Evolutionary conservation across 2,888 invertebrate genomes (phyloP).

Genomic region (Mythimna albipuncta): DNA sequence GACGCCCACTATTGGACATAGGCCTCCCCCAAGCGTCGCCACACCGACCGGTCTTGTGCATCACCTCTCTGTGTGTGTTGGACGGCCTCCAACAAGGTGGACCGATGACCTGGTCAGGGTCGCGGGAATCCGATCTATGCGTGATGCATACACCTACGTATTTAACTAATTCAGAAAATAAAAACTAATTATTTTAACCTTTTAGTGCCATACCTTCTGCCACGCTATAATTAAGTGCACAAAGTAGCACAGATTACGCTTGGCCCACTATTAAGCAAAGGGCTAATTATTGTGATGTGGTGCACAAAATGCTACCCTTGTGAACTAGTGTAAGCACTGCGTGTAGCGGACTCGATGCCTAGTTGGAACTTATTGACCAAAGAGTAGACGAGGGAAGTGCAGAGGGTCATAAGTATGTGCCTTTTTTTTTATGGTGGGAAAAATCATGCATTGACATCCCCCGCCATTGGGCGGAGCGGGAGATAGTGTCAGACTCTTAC

Average conservation of each 20-base stretch:
- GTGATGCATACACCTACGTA: too few relatives aligned
- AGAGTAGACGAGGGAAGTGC: conserved; percentile 34
- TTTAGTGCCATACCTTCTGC: conserved; percentile 15
- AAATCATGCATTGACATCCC: too few relatives aligned
- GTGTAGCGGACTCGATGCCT: conserved; percentile 69
- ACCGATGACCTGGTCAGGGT: too few relatives aligned
- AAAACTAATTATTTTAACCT: conserved; percentile 24
- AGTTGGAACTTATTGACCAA: conserved; percentile 66
- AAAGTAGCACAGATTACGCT: conserved; percentile 74
- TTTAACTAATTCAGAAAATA: conserved; percentile 8
- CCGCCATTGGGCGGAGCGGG: too few relatives aligned
- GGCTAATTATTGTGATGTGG: conserved; percentile 79
- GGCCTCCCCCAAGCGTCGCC: too few relatives aligned
- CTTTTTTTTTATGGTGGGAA: too few relatives aligned
- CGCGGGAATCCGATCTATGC: too few relatives aligned
- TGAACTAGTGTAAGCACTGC: conserved; percentile 70
- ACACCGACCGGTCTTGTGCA: too few relatives aligned
- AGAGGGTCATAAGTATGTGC: conserved; percentile 4
- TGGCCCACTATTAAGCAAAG: conserved; percentile 76
- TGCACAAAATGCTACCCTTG: conserved; percentile 80
- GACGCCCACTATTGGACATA: too few relatives aligned
- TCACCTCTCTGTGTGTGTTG: too few relatives aligned
- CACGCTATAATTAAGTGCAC: conserved; percentile 70
- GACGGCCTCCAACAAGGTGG: too few relatives aligned
- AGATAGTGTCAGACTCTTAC: too few relatives aligned